Conservation (phyloP, 2,113 vertebrate species). For the Capra hircus region DNA sequence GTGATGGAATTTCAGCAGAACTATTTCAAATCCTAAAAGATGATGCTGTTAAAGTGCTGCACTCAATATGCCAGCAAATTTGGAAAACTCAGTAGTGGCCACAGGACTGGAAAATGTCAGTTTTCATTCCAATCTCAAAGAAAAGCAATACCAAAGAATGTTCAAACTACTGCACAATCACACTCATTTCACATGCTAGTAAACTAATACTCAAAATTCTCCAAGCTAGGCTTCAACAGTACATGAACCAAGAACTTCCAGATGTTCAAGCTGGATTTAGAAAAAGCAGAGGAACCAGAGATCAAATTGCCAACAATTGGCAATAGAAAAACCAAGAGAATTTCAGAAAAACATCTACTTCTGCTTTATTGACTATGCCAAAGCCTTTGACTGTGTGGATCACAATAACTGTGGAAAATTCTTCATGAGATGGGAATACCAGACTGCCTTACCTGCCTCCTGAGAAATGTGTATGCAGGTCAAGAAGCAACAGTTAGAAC, state of each 20-base stretch:
- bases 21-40: neutral
- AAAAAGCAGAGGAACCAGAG: neutral
- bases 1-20: neutral
- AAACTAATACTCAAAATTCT: neutral
- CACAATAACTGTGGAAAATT: neutral
- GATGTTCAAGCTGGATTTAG: neutral
- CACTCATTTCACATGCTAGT: neutral
- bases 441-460: neutral
- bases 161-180: neutral
- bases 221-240: neutral
- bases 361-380: neutral
- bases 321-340: neutral
- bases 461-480: neutral
- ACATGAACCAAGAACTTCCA: neutral
- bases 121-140: neutral
- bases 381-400: neutral
- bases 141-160: neutral
- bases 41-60: neutral
- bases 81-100: neutral
- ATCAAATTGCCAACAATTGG: neutral
- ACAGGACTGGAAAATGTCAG: neutral
- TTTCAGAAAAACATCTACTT: neutral
- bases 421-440: neutral
- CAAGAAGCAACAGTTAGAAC: neutral
- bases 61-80: neutral